Evolutionary conservation across 2,888 invertebrate genomes (phyloP), one percentile per base, ranked within the genome.

Genomic region (Pardosa pseudoannulata): DNA sequence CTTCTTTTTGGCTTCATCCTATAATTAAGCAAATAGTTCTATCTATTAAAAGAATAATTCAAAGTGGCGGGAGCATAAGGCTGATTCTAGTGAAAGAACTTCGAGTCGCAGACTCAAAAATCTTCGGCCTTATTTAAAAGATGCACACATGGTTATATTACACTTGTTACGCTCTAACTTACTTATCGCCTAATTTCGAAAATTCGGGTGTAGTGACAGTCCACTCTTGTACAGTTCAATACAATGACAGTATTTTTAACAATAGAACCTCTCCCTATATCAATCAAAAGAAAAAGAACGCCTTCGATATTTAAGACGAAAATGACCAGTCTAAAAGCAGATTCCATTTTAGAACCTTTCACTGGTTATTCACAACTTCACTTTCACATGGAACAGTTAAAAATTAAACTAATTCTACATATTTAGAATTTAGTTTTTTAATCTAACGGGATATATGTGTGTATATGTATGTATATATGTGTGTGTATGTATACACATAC

Each of bases 111-210:
- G 56, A 56, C 56, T 56, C 1, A 23, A 23, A 5, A 23, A 23
- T 65, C 31, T 71, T 81, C 70, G 46, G 75, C 68, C 70, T 81
- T 75, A 75, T 46, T 81, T 75, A 71, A 46, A 81, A 62, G 56
- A 39, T 74, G 74, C 80, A 73, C 80, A 80, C 50, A 36, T 39
- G 62, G 73, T 75, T 75, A 68, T n/a, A n/a, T 31, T 62, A 81
- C 81, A 81, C 75, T 75, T 75, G 81, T 81, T 81, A 75, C 56
- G 32, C 46, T 70, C 23, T 62, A 75, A 56, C 56, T 56, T 56
- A 56, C 23, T 56, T 56, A 56, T 5, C 23, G 56, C 56, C 56
- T 56, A 56, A 23, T 56, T 56, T 23, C 56, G 2, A 56, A 56
- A 23, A 56, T 56, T 56, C 56, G 11, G 23, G 11, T 56, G 23